Percentiles rank a stretch among this genome's conserved stretches.
These are phyloP conservation scores for Sebastes steindachneri DNA, from an alignment of 2,797 vertebrate species.

Conservation along the genomic window DNA sequence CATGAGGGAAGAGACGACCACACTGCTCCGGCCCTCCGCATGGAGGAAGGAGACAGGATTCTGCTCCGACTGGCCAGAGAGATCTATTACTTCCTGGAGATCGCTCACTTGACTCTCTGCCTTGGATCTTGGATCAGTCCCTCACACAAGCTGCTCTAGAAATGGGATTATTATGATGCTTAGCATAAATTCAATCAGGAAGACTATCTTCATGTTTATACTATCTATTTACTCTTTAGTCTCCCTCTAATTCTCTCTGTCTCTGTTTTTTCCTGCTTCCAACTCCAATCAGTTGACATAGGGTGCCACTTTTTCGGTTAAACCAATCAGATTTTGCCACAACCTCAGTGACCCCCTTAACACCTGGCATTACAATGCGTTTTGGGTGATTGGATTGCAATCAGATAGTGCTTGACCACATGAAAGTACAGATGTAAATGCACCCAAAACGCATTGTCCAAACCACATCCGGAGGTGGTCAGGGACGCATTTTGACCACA, in stretches of 20 bases:
- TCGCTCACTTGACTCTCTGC: constrained; percentile 32
- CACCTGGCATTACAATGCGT: neutral
- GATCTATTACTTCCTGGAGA: constrained; percentile 63
- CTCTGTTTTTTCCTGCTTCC: neutral
- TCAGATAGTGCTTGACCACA: neutral
- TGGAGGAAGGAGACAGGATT: constrained; percentile 65
- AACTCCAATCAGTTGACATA: neutral
- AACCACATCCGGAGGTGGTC: neutral
- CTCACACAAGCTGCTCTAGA: constrained; percentile 17
- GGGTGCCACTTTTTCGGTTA: neutral
- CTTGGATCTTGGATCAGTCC: constrained; percentile 17
- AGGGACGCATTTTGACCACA: neutral
- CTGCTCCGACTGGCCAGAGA: constrained; percentile 41
- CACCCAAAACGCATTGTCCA: neutral
- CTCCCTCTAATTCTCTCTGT: neutral
- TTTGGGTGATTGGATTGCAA: neutral
- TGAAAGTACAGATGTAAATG: neutral
- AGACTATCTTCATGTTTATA: neutral
- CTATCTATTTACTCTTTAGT: neutral
- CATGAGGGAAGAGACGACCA: constrained; percentile 68
- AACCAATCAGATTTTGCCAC: neutral
- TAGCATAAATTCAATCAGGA: neutral
- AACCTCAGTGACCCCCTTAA: neutral
- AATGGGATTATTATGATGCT: constrained; percentile 3
- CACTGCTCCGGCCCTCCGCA: constrained; percentile 38